phyloP scores from a whole-genome alignment of 2,113 vertebrate species.

The Carlito syrichta region DNA sequence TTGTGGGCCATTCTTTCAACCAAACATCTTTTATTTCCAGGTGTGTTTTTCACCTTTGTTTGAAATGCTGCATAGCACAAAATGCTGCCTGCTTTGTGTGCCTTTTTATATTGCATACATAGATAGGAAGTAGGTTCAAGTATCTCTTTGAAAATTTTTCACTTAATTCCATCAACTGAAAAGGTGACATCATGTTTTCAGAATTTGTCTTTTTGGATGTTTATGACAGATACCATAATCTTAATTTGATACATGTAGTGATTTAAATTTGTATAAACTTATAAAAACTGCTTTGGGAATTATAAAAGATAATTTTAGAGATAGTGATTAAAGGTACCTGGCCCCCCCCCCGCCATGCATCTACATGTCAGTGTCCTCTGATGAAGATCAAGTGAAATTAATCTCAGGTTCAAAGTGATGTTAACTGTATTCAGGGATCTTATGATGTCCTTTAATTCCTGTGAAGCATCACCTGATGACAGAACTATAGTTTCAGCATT shows the following conservation, averaged over 20 bases:
- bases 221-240: background rate
- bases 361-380: background rate
- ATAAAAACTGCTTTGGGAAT: background rate
- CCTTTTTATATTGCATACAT: background rate
- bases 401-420: constrained; percentile 41
- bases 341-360: background rate
- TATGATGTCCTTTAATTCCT: background rate
- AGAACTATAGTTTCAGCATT: constrained; percentile 37
- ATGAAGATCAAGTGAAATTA: constrained; percentile 54
- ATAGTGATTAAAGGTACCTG: background rate
- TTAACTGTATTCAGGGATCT: constrained; percentile 19
- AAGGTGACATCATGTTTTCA: background rate
- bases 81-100: background rate
- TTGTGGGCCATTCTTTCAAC: constrained; percentile 4
- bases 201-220: background rate
- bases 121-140: background rate
- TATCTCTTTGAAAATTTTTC: background rate
- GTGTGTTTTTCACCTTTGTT: background rate
- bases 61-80: background rate
- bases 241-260: background rate
- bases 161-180: background rate
- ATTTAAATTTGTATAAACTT: background rate
- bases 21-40: constrained; percentile 24
- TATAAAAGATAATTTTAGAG: constrained; percentile 18
- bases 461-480: constrained; percentile 38